Percentiles rank a stretch among this genome's conserved stretches.
These are phyloP conservation scores for Frankliniella intonsa DNA, from an alignment of 2,888 invertebrate genomes.

Conservation along the genomic window DNA sequence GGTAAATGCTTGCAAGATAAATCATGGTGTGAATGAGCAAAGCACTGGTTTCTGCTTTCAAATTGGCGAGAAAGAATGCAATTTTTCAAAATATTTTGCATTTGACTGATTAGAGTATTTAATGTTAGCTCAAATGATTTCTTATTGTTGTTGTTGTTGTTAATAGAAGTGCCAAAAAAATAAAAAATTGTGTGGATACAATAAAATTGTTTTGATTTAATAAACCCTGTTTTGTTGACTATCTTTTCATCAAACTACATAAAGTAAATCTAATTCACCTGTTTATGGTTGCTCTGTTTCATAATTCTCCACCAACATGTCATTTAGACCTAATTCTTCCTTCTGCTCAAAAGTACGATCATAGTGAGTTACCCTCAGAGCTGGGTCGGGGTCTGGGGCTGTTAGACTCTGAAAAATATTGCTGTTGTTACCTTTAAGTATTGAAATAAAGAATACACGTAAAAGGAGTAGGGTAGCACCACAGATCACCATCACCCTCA, in stretches of 20 bases:
- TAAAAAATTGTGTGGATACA: not conserved
- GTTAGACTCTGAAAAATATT: slow-evolving; percentile 57
- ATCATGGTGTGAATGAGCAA: slow-evolving; percentile 62
- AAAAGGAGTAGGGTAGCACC: not conserved
- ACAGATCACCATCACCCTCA: not conserved
- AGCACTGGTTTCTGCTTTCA: not conserved
- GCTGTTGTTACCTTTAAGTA: not conserved
- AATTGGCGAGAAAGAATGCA: not conserved
- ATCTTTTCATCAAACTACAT: too few species aligned
- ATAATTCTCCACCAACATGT: slow-evolving; percentile 91
- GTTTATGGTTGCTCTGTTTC: slow-evolving; percentile 37
- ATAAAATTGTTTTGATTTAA: not conserved
- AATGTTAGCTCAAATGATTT: not conserved
- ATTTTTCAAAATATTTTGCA: not conserved
- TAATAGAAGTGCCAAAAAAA: not conserved
- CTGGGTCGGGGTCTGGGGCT: slow-evolving; percentile 64
- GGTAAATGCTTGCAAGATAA: slow-evolving; percentile 78
- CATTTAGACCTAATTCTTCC: slow-evolving; percentile 90
- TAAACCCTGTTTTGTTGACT: not conserved
- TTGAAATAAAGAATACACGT: not conserved
- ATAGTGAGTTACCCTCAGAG: slow-evolving; percentile 71
- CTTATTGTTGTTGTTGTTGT: not conserved
- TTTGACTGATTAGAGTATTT: too few species aligned
- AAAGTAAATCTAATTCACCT: not conserved
- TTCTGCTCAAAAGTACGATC: slow-evolving; percentile 85